Evolutionary conservation across 1,140 invertebrate species (phyloP).

Genomic region (Saxidomus purpurata): DNA sequence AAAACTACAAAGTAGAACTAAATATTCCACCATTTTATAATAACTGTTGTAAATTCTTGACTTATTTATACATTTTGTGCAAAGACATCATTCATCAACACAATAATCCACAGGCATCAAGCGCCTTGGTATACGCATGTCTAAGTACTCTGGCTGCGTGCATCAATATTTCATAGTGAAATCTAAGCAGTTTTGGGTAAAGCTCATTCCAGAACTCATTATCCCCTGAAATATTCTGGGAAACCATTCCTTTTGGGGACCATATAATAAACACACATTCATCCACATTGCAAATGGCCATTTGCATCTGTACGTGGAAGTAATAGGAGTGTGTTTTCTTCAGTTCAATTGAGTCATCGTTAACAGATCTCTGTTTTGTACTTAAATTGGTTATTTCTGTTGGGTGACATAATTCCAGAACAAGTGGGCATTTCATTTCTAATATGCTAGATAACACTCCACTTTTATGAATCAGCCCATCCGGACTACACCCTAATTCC

Average conservation of each 20-base stretch:
- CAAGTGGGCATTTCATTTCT: slow-evolving; percentile 69
- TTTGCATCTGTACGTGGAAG: slow-evolving; percentile 65
- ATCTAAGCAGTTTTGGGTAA: not conserved
- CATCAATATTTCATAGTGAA: not conserved
- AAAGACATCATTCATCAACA: too few species aligned
- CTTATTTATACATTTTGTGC: too few species aligned
- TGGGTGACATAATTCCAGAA: slow-evolving; percentile 12
- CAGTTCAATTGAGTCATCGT: not conserved
- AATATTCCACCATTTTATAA: slow-evolving; percentile 65
- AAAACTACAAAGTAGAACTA: slow-evolving; percentile 45
- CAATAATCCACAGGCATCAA: not conserved
- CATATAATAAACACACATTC: slow-evolving; percentile 63
- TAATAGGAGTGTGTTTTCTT: slow-evolving; percentile 38
- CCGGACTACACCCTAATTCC: slow-evolving; percentile 30
- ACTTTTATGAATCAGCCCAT: not conserved
- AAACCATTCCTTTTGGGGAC: slow-evolving; percentile 25
- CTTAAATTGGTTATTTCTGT: not conserved
- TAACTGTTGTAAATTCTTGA: too few species aligned
- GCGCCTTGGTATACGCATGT: not conserved
- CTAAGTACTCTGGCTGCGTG: slow-evolving; percentile 43
- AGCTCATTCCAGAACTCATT: not conserved
- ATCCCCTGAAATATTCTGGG: slow-evolving; percentile 16
- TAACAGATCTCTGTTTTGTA: not conserved
- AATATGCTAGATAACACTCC: not conserved
- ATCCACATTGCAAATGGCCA: slow-evolving; percentile 30